phyloP scores from a whole-genome alignment of 2,888 invertebrate genomes.

The Osmoderma eremita region DNA sequence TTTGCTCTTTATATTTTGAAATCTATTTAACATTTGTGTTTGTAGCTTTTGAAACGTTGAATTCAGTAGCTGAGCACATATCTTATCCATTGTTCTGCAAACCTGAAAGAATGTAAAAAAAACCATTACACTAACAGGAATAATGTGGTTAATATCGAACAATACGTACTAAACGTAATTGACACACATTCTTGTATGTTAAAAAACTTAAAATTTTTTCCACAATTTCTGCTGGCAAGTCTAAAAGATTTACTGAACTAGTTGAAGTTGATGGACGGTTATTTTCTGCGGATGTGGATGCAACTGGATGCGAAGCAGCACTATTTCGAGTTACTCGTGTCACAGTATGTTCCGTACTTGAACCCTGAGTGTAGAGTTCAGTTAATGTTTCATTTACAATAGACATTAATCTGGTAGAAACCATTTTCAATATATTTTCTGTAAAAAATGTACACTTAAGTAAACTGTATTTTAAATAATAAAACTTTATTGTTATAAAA shows the following conservation, averaged over 20 bases:
- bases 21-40: constrained; percentile 84
- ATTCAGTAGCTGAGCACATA: constrained; percentile 83
- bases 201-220: constrained; percentile 81
- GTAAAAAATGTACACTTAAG: constrained; percentile 25
- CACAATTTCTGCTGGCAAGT: constrained; percentile 82
- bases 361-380: constrained; percentile 54
- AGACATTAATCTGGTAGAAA: constrained; percentile 68
- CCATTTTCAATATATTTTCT: constrained; percentile 61
- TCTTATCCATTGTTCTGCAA: constrained; percentile 80
- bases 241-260: constrained; percentile 66
- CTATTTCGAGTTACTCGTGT: constrained; percentile 59
- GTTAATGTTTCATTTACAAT: constrained; percentile 62
- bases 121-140: constrained; percentile 11
- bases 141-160: constrained; percentile 10
- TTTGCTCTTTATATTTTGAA: constrained; percentile 88
- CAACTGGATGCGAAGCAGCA: constrained; percentile 41
- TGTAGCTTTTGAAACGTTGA: constrained; percentile 87
- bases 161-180: constrained; percentile 79
- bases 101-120: constrained; percentile 70
- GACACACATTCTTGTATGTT: constrained; percentile 81
- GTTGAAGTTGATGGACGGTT: constrained; percentile 48
- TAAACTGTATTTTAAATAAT: constrained; percentile 5
- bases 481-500: constrained; percentile 19
- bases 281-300: constrained; percentile 46
- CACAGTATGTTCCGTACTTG: constrained; percentile 51